Evolutionary conservation across 1,140 invertebrate species (phyloP).

Genomic region (Archivesica marissinica): DNA sequence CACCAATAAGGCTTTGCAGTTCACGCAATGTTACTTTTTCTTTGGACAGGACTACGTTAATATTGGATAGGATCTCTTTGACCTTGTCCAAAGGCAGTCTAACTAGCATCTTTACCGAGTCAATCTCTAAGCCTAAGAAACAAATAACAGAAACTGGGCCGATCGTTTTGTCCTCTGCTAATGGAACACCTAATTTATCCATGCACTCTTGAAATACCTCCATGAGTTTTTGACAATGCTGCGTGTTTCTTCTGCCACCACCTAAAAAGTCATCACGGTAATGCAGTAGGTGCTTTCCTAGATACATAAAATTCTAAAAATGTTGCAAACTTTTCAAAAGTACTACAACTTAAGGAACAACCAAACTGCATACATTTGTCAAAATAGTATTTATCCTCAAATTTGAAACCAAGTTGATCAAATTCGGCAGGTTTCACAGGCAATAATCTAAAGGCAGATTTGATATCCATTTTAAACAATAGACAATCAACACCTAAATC

Average conservation of each 20-base stretch:
- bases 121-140: constrained; percentile 55
- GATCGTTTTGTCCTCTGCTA: constrained; percentile 54
- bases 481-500: background rate
- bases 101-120: constrained; percentile 56
- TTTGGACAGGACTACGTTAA: background rate
- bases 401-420: constrained; percentile 39
- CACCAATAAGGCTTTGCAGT: constrained; percentile 59
- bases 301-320: constrained; percentile 13
- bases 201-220: background rate
- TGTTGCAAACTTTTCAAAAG: constrained; percentile 14
- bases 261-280: constrained; percentile 48
- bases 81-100: constrained; percentile 26
- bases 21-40: constrained; percentile 38
- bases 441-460: constrained; percentile 24
- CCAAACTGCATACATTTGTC: constrained; percentile 42
- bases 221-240: background rate
- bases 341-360: constrained; percentile 12
- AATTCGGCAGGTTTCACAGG: constrained; percentile 11
- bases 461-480: constrained; percentile 46
- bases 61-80: constrained; percentile 12
- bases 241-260: background rate
- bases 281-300: constrained; percentile 6
- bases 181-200: background rate
- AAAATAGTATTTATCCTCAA: constrained; percentile 15
- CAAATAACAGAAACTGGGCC: constrained; percentile 25